Base-by-base conservation (phyloP, 2,888 invertebrate genomes). In the Thecophora atra region DNA sequence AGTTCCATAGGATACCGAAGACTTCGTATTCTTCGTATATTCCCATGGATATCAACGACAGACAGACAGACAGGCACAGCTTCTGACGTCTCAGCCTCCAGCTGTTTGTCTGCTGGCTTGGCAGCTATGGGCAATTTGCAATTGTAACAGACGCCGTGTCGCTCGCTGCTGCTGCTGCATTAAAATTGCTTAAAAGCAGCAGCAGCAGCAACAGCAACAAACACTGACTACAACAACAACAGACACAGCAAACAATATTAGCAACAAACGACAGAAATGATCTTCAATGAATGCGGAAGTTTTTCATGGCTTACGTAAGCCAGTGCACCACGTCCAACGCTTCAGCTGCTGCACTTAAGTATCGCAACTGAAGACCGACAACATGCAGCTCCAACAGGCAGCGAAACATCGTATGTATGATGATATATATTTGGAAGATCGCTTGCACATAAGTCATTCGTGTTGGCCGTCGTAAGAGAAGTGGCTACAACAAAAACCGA, bases 251-350 rank as follows among this genome's bases (percentile, higher is more conserved):
- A 63, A 67, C 68, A 67, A 74, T 68, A 70, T 62, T 51, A 70
- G 62, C 70, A 62, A 62, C 70, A 70, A 82, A 80, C 83, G 82
- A 82, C 82, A 84, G 82, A 83, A 85, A 84, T 83, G 83, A 84
- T 85, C 84, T 84, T 81, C 84, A 84, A 84, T 85, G 85, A 85
- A 85, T 85, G 85, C 85, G 85, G 85, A 85, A 85, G 85, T 84
- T 85, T 85, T 85, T 84, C 82, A 84, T 79, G 82, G 79, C 81
- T 85, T 85, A 84, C 85, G 84, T 85, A 85, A 85, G 74, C 74
- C 73, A 74, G 73, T 66, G 47, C 66, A 47, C 47, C 26, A 24
- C 58, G 58, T 52, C 73, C 74, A 75, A 73, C 75, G 74, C 75
- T 74, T 70, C 69, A 44, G 64, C 74, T 69, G 60, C 37, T 71